phyloP scores from a whole-genome alignment of 2,113 vertebrate species.

The Pterocles orientalis region DNA sequence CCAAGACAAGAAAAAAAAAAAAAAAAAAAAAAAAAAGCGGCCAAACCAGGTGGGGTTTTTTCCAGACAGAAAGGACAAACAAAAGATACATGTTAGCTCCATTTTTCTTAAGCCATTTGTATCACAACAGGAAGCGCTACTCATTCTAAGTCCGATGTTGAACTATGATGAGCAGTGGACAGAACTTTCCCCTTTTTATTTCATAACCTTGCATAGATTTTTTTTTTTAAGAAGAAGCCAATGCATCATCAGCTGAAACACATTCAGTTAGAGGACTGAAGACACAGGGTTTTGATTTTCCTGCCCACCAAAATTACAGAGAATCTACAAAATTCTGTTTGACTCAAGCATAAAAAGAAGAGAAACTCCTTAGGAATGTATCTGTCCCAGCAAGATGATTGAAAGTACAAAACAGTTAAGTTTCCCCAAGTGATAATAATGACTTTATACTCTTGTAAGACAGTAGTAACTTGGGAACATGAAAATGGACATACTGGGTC shows the following conservation, averaged over 20 bases:
- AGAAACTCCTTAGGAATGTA: neutral
- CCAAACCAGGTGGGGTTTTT: neutral
- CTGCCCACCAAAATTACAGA: neutral
- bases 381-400: neutral
- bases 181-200: neutral
- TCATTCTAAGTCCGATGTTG: conserved; percentile 15
- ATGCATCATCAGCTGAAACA: neutral
- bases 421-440: neutral
- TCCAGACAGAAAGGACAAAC: neutral
- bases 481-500: neutral
- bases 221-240: neutral
- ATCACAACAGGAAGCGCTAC: conserved; percentile 58
- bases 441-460: neutral
- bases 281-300: neutral
- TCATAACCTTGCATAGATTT: neutral
- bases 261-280: neutral
- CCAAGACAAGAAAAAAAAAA: too few species aligned
- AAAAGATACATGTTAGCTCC: neutral
- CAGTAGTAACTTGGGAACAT: neutral
- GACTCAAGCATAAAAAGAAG: neutral
- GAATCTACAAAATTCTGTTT: neutral
- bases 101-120: conserved; percentile 23
- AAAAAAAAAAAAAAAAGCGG: too few species aligned
- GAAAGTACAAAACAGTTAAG: neutral
- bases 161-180: neutral